phyloP scores from a whole-genome alignment of 2,797 vertebrate genomes.

The Anableps anableps region DNA sequence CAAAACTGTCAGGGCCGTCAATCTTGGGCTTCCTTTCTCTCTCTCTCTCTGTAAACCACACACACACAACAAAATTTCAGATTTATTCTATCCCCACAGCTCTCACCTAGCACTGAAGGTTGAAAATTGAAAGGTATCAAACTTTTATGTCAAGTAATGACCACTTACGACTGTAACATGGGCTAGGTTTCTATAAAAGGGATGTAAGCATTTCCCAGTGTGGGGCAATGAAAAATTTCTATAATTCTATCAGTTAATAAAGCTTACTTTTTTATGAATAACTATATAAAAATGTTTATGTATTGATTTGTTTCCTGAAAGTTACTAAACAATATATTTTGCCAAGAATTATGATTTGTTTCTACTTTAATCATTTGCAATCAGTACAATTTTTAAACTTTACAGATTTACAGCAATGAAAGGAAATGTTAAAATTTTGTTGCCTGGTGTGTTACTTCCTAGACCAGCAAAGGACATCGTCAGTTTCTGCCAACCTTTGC shows the following conservation, averaged over 20 bases:
- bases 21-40: slow-evolving; percentile 28
- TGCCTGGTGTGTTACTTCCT: background rate
- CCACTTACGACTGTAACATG: background rate
- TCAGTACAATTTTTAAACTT: background rate
- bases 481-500: background rate
- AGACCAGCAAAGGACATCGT: background rate
- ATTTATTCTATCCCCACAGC: slow-evolving; percentile 5
- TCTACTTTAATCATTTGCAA: background rate
- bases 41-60: slow-evolving; percentile 9
- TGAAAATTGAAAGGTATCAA: background rate
- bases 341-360: background rate
- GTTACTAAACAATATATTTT: background rate
- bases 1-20: slow-evolving; percentile 59
- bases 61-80: slow-evolving; percentile 22
- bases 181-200: background rate
- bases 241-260: background rate
- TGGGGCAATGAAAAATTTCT: background rate
- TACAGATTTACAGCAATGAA: background rate
- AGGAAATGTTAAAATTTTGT: background rate
- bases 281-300: background rate
- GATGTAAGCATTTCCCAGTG: background rate
- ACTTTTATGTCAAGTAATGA: background rate
- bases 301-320: background rate
- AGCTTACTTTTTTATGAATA: background rate
- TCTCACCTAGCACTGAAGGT: slow-evolving; percentile 5